phyloP scores from a whole-genome alignment of 2,888 invertebrate species.

The Drosophila flavopinicola region DNA sequence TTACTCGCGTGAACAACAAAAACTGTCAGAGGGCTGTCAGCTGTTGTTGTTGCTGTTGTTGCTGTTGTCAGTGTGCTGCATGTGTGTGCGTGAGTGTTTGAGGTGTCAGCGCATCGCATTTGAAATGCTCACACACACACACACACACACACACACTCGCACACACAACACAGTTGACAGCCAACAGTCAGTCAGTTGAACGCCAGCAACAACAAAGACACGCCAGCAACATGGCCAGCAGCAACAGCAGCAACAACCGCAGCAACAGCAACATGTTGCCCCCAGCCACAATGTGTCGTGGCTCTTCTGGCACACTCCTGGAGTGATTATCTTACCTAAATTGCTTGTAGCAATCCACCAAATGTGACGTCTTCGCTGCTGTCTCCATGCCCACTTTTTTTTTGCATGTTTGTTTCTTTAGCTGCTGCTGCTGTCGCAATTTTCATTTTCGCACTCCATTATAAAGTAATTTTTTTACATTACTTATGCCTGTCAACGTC shows the following conservation, averaged over 20 bases:
- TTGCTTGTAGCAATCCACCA: conserved; percentile 76
- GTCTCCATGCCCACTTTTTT: conserved; percentile 4
- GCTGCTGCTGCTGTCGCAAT: conserved; percentile 52
- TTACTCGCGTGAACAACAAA: conserved; percentile 84
- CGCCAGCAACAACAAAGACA: conserved; percentile 20
- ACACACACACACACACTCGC: conserved; percentile 35
- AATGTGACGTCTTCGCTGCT: conserved; percentile 53
- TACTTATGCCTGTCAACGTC: conserved; percentile 78
- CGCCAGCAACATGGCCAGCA: conserved; percentile 44
- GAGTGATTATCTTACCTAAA: conserved; percentile 78
- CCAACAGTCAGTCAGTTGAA: conserved; percentile 64
- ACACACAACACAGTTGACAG: conserved; percentile 69
- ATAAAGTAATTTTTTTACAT: conserved; percentile 80
- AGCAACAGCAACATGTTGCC: conserved; percentile 65
- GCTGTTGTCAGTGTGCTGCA: conserved; percentile 49
- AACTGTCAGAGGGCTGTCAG: conserved; percentile 83
- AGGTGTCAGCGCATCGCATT: conserved; percentile 80
- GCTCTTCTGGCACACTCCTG: conserved; percentile 40
- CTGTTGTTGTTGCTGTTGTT: conserved; percentile 33
- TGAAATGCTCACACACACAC: conserved; percentile 67
- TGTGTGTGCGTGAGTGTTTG: conserved; percentile 51
- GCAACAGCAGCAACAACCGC: conserved; percentile 62
- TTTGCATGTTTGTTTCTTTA: neutral
- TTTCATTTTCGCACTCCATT: conserved; percentile 80
- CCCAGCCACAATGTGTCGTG: conserved; percentile 24